These are phyloP conservation scores for Doryteuthis pealeii DNA, from an alignment of 1,140 invertebrate genomes.

Conservation along the genomic window DNA sequence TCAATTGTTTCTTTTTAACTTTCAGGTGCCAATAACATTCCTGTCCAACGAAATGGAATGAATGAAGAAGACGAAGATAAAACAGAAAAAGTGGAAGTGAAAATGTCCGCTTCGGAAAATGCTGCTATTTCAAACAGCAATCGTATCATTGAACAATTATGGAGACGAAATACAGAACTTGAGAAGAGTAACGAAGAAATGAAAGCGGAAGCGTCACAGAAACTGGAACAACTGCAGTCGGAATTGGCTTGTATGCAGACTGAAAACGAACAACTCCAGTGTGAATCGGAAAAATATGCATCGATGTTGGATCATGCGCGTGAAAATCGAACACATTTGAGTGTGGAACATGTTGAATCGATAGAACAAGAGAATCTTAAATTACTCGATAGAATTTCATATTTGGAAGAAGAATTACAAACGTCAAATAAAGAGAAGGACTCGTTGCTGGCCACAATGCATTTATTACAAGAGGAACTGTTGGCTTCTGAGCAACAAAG, in stretches of 20 bases:
- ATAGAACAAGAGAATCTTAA: constrained; percentile 35
- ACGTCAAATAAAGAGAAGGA: constrained; percentile 39
- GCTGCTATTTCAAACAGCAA: no score
- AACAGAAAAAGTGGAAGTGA: no score
- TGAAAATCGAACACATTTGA: neutral
- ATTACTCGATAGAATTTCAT: constrained; percentile 30
- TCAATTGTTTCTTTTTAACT: no score
- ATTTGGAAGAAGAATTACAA: constrained; percentile 39
- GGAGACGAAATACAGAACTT: constrained; percentile 8
- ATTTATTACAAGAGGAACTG: constrained; percentile 51
- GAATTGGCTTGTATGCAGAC: neutral
- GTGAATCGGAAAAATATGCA: neutral
- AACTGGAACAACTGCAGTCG: neutral
- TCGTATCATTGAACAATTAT: constrained; percentile 11
- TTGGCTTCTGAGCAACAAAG: constrained; percentile 36
- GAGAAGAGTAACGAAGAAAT: neutral
- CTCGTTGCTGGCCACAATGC: constrained; percentile 44
- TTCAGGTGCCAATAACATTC: no score
- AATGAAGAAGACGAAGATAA: no score
- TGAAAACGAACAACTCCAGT: neutral
- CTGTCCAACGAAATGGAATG: no score
- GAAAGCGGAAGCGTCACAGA: neutral
- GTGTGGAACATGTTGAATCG: neutral
- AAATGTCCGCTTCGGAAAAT: no score
- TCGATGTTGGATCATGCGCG: neutral